Evolutionary conservation across 1,140 invertebrate species (phyloP).

Genomic region (Diachasmimorpha longicaudata): DNA sequence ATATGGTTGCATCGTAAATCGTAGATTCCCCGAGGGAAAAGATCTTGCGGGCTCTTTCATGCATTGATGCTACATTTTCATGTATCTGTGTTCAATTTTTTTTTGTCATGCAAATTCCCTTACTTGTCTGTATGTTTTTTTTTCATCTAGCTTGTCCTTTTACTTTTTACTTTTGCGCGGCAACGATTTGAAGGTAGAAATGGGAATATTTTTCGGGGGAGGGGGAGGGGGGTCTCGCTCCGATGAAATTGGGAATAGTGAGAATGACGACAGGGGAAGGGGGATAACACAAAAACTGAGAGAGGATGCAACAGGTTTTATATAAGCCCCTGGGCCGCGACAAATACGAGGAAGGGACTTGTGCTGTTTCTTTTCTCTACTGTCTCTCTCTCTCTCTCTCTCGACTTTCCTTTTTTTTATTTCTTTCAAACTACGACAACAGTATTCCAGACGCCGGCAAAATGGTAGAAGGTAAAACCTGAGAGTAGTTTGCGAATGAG

Average conservation of each 20-base stretch:
- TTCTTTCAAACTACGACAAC: constrained; percentile 14
- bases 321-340: constrained; percentile 13
- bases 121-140: background rate
- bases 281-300: constrained; percentile 14
- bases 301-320: constrained; percentile 32
- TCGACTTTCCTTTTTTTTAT: constrained; percentile 17
- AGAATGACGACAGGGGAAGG: background rate
- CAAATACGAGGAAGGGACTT: constrained; percentile 16
- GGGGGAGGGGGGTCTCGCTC: background rate
- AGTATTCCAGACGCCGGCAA: background rate
- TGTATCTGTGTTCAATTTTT: background rate
- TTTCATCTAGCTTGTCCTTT: no score
- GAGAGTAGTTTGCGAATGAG: background rate
- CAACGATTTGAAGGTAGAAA: background rate
- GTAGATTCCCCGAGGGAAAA: background rate
- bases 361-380: constrained; percentile 14
- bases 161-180: background rate
- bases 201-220: background rate
- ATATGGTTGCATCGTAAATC: background rate
- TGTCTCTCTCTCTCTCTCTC: constrained; percentile 12
- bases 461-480: background rate
- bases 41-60: constrained; percentile 1
- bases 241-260: background rate
- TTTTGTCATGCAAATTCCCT: background rate
- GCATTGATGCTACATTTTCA: background rate